Conservation (phyloP, 1,140 invertebrate species). For the Pseudomyrmex concolor region DNA sequence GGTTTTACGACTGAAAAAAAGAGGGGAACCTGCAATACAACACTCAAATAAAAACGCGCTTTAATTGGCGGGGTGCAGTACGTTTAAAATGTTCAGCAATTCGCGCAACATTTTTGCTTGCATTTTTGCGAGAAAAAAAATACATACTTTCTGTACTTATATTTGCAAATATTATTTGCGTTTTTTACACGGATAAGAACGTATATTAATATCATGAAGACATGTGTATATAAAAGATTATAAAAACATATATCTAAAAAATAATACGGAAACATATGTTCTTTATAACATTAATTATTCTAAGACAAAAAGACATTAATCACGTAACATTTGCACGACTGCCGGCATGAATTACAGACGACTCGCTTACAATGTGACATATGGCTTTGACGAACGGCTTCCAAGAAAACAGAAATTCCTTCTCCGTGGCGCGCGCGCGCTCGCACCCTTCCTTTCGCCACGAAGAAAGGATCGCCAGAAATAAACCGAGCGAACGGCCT, state of each 20-base stretch:
- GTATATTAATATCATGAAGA: neutral
- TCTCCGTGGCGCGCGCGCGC: neutral
- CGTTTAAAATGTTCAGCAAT: neutral
- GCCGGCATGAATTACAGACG: slow-evolving; percentile 62
- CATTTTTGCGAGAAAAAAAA: neutral
- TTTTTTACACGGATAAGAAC: neutral
- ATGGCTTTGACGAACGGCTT: slow-evolving; percentile 81
- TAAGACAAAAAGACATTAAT: slow-evolving; percentile 80
- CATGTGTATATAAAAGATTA: too few relatives aligned
- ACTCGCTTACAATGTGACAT: slow-evolving; percentile 72
- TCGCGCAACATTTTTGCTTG: neutral
- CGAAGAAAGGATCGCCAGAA: slow-evolving; percentile 65
- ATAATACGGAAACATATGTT: neutral
- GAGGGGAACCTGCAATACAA: neutral
- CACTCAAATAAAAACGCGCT: neutral
- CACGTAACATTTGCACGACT: slow-evolving; percentile 60
- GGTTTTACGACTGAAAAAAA: neutral
- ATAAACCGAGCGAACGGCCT: slow-evolving; percentile 60
- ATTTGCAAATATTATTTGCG: too few relatives aligned
- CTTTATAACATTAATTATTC: slow-evolving; percentile 74
- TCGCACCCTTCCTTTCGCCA: slow-evolving; percentile 44
- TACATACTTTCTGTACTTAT: too few relatives aligned
- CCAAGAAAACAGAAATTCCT: slow-evolving; percentile 76
- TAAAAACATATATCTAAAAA: neutral
- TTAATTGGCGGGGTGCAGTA: neutral